Base-by-base conservation (phyloP, 2,888 invertebrate species). In the Microctonus hyperodae region DNA sequence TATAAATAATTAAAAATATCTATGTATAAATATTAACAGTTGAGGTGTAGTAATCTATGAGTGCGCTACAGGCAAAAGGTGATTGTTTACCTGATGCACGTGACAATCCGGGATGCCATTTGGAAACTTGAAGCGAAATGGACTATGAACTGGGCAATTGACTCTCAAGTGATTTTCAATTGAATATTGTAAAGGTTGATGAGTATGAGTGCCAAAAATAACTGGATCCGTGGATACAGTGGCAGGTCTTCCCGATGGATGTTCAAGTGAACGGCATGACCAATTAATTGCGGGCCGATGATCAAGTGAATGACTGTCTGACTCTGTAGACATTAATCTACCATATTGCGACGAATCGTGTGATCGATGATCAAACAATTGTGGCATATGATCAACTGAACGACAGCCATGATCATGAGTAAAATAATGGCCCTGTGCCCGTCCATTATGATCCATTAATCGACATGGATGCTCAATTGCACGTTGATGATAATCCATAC, bases 131-230 rank as follows among this genome's bases (percentile, higher is more conserved):
- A 89, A 91, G 72, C 92, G 86, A 83, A 90, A 91, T 28, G 92
- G 91, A 79, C 91, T 91, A 85, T 92, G 92, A 78, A 92, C 91
- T 56, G 92, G 92, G 79, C 92, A 92, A 78, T 89, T 87, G 80
- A 85, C 82, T 78, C 85, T 85, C 81, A 83, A 87, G 69, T 82
- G 85, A 74, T 81, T 85, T 84, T 86, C 85, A 82, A 85, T 79
- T 78, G 85, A 69, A 51, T 69, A 70, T 77, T 85, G 84, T 84
- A 86, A 77, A 82, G 87, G 81, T 83, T 86, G 79, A 84, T 88
- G 84, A 79, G 87, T 82, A 86, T 84, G 85, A 37, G 84, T 78
- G 33, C 80, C 83, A 78, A 84, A 81, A 72, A 85, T 84, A 81
- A 86, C 81, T 79, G 86, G 81, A 81, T 87, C 86, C 79, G 81